These are phyloP conservation scores for Hypomecis punctinalis DNA, from an alignment of 2,888 invertebrate species.

Conservation along the genomic window DNA sequence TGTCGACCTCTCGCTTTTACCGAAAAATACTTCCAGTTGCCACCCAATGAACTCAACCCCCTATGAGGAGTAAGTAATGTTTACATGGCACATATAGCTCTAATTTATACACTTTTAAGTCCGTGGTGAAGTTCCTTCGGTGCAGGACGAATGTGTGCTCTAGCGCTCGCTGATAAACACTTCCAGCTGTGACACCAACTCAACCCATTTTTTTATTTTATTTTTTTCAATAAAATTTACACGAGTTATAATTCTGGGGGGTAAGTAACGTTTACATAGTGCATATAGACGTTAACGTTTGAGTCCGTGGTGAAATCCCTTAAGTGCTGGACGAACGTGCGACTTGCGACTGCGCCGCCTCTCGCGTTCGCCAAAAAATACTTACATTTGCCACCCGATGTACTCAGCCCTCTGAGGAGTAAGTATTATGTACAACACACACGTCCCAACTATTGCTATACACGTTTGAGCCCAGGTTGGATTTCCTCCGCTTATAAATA, in stretches of 20 bases:
- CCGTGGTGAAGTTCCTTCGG: conserved; percentile 94
- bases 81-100: not conserved
- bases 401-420: conserved; percentile 98
- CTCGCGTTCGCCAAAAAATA: conserved; percentile 96
- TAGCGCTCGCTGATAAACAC: too few species aligned
- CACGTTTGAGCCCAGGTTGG: conserved; percentile 96
- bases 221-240: too few species aligned
- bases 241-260: too few species aligned
- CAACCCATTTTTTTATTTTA: too few species aligned
- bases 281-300: conserved; percentile 90
- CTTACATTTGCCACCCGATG: conserved; percentile 97
- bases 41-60: conserved; percentile 97
- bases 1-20: conserved; percentile 96
- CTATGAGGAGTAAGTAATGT: conserved; percentile 95
- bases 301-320: conserved; percentile 98
- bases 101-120: conserved; percentile 96
- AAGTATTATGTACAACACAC: conserved; percentile 66
- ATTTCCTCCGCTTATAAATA: conserved; percentile 98
- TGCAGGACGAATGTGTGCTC: conserved; percentile 97
- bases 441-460: conserved; percentile 81
- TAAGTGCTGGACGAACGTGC: conserved; percentile 98
- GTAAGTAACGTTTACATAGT: too few species aligned
- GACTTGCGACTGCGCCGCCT: conserved; percentile 95
- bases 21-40: conserved; percentile 96
- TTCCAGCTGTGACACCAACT: too few species aligned